Percentiles rank a stretch among this genome's conserved stretches.
Evolutionary conservation across 1,140 invertebrate genomes (phyloP).

Genomic region (Lutraria rhynchaena): DNA sequence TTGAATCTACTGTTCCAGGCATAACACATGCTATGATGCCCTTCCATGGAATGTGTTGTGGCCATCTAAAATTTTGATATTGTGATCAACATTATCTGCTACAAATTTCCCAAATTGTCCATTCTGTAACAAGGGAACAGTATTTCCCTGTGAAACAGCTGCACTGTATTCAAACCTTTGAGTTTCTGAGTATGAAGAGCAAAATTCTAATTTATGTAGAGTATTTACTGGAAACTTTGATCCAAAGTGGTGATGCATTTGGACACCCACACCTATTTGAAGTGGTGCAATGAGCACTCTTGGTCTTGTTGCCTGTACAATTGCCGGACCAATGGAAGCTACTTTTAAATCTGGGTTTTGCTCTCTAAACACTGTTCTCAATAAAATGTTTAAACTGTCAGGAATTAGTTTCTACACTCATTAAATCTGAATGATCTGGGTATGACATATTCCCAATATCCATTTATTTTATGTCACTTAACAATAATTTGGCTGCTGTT

Average conservation of each 20-base stretch:
- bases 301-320: constrained; percentile 29
- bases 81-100: constrained; percentile 62
- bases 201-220: too few species aligned
- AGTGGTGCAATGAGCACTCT: constrained; percentile 14
- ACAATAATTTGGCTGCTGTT: too few species aligned
- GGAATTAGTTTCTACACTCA: constrained; percentile 3
- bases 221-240: too few species aligned
- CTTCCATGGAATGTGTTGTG: constrained; percentile 50
- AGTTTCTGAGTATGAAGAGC: too few species aligned
- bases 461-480: too few species aligned
- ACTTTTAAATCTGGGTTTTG: constrained; percentile 8
- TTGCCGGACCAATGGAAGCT: constrained; percentile 42
- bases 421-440: too few species aligned
- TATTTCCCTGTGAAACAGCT: too few species aligned
- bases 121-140: too few species aligned
- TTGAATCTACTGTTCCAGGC: too few species aligned
- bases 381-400: constrained; percentile 7
- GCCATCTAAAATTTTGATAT: constrained; percentile 46
- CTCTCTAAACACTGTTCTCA: background rate
- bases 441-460: too few species aligned
- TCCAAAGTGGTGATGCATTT: background rate
- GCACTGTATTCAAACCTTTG: too few species aligned
- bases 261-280: background rate
- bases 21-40: constrained; percentile 54
- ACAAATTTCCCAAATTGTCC: constrained; percentile 27